Base-by-base conservation (phyloP, 2,888 invertebrate species). In the Campoplex capitator region DNA sequence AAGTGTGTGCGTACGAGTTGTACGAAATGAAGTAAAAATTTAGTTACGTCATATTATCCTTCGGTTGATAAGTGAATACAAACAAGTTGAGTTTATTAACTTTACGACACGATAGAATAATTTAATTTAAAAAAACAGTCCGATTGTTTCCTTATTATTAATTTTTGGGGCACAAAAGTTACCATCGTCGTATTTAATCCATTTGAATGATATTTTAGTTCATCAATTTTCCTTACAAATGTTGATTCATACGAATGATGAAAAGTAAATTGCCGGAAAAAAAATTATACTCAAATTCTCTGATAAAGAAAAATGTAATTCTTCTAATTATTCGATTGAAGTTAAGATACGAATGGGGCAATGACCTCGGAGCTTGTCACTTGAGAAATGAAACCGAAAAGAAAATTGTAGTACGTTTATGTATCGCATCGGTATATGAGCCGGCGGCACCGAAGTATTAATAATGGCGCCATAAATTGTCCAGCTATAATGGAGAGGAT, bases 401-500 rank as follows among this genome's bases (percentile, higher is more conserved):
- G 16, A 35, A 76, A 76, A 76, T 42, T 75, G 75, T 76, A 71
- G 35, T 45, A 58, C 45, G 16, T 68, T 76, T 76, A 28, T 48
- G 35, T 71, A 67, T 48, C 65, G 13, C 62, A 42, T 45, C 38
- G 28, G 23, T 78, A 54, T 65, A 45, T 51, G 80, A 74, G 77
- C 70, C 42, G 42, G 58, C 45, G 78, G 71, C 77, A 78, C 73
- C 86, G 79, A 78, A 84, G 77, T 75, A 84, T 84, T 87, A 84
- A 78, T 87, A 87, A 87, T 82, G 51, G 70, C 42, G 45, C 48
- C 62, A 81, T 87, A 84, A 87, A 87, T 87, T 87, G 42, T 51
- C 71, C 56, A 38, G 58, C 78, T 70, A 74, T 67, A 68, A 76
- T 45, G 68, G 45, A 23, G 51, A 58, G 28, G 62, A 35, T 13